Evolutionary conservation across 2,888 invertebrate genomes (phyloP).

Genomic region (Volucella zonaria): DNA sequence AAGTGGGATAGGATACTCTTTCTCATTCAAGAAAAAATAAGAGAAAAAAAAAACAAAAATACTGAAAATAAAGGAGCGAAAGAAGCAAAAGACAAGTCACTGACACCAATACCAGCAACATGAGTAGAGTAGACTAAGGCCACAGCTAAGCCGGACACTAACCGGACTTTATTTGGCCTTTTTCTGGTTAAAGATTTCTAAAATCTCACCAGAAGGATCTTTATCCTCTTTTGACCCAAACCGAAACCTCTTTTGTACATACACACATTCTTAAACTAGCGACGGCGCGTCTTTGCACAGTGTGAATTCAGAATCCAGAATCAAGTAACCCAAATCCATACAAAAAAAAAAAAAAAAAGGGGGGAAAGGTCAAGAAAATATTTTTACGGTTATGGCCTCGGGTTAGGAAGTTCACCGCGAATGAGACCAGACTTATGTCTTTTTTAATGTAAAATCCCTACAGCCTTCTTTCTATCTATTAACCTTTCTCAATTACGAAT

Average conservation of each 20-base stretch:
- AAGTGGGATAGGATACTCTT: conserved; percentile 48
- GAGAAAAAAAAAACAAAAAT: no score
- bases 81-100: conserved; percentile 24
- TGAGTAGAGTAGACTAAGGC: conserved; percentile 9
- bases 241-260: conserved; percentile 2
- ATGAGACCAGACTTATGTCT: conserved; percentile 55
- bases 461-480: conserved; percentile 57
- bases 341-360: background rate
- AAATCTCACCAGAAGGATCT: conserved; percentile 63
- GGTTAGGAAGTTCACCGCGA: conserved; percentile 49
- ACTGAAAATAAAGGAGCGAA: background rate
- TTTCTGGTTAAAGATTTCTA: conserved; percentile 54
- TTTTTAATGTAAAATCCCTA: conserved; percentile 61
- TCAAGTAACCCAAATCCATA: no score
- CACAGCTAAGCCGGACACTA: no score
- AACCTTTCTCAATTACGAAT: conserved; percentile 71
- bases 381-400: conserved; percentile 37
- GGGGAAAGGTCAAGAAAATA: conserved; percentile 55
- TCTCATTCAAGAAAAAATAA: background rate
- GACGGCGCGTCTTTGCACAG: no score
- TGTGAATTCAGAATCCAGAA: no score
- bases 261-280: background rate
- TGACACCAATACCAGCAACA: conserved; percentile 16
- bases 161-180: conserved; percentile 57
- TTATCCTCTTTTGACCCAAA: conserved; percentile 39